phyloP scores from a whole-genome alignment of 2,888 invertebrate genomes.

The Artemia sinica region DNA sequence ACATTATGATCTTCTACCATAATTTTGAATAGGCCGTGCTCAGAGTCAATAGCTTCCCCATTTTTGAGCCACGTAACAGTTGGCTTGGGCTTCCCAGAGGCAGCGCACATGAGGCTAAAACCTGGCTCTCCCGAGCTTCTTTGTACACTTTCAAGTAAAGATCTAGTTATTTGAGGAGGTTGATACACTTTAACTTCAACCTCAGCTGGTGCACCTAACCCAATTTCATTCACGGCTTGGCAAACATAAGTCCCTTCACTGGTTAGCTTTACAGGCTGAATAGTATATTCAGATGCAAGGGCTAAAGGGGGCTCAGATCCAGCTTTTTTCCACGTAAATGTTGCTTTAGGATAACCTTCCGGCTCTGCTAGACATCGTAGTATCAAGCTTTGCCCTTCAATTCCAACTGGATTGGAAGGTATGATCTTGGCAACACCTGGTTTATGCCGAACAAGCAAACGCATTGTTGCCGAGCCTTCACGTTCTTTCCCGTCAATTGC shows the following conservation, averaged over 20 bases:
- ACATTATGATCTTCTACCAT: conserved; percentile 57
- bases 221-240: conserved; percentile 72
- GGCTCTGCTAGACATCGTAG: conserved; percentile 70
- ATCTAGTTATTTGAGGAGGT: conserved; percentile 63
- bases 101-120: conserved; percentile 62
- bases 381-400: conserved; percentile 58
- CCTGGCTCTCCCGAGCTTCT: conserved; percentile 54
- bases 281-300: conserved; percentile 63
- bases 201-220: conserved; percentile 64
- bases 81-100: conserved; percentile 72
- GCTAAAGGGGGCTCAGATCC: conserved; percentile 44
- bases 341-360: conserved; percentile 79
- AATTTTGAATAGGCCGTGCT: conserved; percentile 52
- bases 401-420: conserved; percentile 64
- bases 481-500: conserved; percentile 58
- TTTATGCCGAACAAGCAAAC: conserved; percentile 63
- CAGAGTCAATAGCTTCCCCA: conserved; percentile 52
- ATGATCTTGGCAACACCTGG: conserved; percentile 66
- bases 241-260: conserved; percentile 79
- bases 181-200: conserved; percentile 71
- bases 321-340: conserved; percentile 63
- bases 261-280: conserved; percentile 62
- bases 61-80: conserved; percentile 70
- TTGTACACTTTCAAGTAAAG: conserved; percentile 40
- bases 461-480: conserved; percentile 60